Evolutionary conservation across 1,140 invertebrate genomes (phyloP).

Genomic region (Cardiocondyla obscurior): DNA sequence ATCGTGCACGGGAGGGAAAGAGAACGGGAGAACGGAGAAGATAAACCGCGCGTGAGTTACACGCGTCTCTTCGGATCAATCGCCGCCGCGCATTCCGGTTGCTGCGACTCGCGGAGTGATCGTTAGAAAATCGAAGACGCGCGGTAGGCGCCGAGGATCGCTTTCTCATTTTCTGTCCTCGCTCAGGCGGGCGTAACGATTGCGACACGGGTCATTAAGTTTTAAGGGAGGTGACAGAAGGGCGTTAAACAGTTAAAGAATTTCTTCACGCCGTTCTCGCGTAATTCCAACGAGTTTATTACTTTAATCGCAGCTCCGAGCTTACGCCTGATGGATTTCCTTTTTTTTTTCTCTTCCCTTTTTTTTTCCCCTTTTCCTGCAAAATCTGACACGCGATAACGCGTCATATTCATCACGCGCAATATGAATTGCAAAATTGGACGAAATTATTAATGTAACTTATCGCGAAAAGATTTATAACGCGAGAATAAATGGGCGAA

Average conservation of each 20-base stretch:
- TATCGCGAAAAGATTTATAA: neutral
- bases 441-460: neutral
- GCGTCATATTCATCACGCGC: neutral
- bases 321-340: neutral
- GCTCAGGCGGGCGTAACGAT: neutral
- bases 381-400: neutral
- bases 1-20: constrained; percentile 19
- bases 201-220: neutral
- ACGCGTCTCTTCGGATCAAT: constrained; percentile 10
- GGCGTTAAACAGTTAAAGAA: neutral
- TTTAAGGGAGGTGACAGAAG: neutral
- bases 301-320: neutral
- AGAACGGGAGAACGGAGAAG: neutral
- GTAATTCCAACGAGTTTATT: neutral
- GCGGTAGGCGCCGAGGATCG: neutral
- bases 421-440: neutral
- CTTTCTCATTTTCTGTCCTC: neutral
- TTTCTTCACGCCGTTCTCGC: neutral
- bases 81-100: neutral
- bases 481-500: neutral
- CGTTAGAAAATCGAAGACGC: neutral
- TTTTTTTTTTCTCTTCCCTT: neutral
- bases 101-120: constrained; percentile 17
- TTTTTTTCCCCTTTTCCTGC: neutral
- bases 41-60: constrained; percentile 27